Base-by-base conservation (phyloP, 2,888 invertebrate genomes). In the Eristalis arbustorum region DNA sequence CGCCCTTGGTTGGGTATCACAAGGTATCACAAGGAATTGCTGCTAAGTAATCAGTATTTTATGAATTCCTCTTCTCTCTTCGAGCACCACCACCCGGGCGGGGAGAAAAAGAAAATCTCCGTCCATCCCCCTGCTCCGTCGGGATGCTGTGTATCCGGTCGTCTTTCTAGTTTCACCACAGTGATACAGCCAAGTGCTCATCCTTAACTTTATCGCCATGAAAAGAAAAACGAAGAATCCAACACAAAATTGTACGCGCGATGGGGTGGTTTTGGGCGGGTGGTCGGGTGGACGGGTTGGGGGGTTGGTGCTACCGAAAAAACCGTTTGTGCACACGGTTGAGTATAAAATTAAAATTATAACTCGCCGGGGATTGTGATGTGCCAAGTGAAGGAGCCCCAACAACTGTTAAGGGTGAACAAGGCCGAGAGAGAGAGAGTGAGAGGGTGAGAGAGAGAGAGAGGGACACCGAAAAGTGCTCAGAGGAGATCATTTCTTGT, bases 301-400 rank as follows among this genome's bases (percentile, higher is more conserved):
- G n/a, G n/a, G n/a, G n/a, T n/a, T n/a, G n/a, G 25, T 25, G 25
- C 2, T 3, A 25, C 25, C 25, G 3, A 25, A 25, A 25, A 25
- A 73, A 49, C 34, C 63, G 63, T 63, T 63, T 73, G 31, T 63
- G 73, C 31, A 73, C 73, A 63, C 62, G 62, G 73, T 63, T 73
- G n/a, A 8, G 42, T 63, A 31, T 63, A 56, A 73, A 73, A 73
- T 63, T 63, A 49, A 63, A 73, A 73, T 73, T 73, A 73, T 63
- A 63, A 72, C 62, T 62, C 72, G 42, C 31, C 42, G 13, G 61
- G 62, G 72, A 62, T 42, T 71, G n/a, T 31, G 31, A 31, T 31
- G 31, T 31, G 31, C 8, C 4, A 31, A 31, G 31, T 31, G 31
- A 31, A 31, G 6, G 31, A 31, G 31, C 31, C 2, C 25, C 4